phyloP scores from a whole-genome alignment of 37 sponge, comb jelly and placozoan species.

The Eunapius fragilis region DNA sequence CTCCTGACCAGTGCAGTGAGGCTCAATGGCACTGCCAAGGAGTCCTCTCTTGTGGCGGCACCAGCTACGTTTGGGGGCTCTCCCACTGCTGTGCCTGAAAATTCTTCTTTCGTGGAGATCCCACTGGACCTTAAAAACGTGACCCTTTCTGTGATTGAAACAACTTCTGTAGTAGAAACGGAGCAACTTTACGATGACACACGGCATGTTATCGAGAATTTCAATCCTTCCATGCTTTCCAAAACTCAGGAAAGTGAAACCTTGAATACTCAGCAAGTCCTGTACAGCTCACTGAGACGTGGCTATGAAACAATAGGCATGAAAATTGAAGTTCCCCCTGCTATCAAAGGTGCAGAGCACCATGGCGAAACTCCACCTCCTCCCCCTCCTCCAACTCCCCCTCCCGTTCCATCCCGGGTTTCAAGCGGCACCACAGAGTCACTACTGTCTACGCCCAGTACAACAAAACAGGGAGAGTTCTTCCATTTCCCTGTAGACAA shows the following conservation, averaged over 20 bases:
- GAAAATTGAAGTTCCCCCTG: background rate
- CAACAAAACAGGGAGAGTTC: background rate
- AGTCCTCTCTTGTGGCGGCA: background rate
- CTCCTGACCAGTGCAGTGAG: background rate
- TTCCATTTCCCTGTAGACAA: background rate
- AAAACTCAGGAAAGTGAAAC: background rate
- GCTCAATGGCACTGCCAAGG: background rate
- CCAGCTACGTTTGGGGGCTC: background rate
- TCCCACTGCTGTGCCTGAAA: background rate
- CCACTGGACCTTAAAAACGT: background rate
- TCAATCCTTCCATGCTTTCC: slow-evolving; percentile 25
- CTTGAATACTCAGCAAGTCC: background rate
- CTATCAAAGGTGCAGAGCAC: background rate
- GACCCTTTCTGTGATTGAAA: background rate
- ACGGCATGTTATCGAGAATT: background rate
- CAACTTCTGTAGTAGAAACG: background rate
- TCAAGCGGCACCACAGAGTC: background rate
- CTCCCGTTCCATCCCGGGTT: background rate
- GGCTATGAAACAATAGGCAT: background rate
- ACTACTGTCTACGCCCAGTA: background rate
- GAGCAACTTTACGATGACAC: slow-evolving; percentile 35
- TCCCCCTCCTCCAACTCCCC: background rate
- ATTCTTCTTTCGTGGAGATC: background rate
- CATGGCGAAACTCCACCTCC: no score
- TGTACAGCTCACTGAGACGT: background rate